Evolutionary conservation across 2,113 vertebrate species (phyloP).

Genomic region (Mastomys natalensis): DNA sequence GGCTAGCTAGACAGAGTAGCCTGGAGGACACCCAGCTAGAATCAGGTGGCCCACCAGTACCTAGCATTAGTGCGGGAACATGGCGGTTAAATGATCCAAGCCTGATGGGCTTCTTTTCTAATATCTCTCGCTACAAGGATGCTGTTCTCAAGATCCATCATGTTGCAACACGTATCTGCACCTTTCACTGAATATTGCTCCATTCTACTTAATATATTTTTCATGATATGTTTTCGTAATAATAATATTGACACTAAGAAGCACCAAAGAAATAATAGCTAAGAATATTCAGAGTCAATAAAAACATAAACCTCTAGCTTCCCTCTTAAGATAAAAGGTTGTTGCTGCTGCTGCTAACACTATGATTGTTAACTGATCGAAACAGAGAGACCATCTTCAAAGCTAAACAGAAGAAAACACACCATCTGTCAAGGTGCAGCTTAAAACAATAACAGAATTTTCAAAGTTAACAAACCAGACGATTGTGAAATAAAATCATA

Average conservation of each 20-base stretch:
- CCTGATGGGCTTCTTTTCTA: no score
- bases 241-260: not conserved
- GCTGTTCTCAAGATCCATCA: not conserved
- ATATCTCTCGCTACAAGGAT: not conserved
- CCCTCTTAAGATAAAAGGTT: conserved; percentile 21
- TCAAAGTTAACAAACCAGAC: conserved; percentile 30
- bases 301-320: not conserved
- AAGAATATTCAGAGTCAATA: conserved; percentile 41
- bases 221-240: not conserved
- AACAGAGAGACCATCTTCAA: not conserved
- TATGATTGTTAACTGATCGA: conserved; percentile 12
- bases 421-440: conserved; percentile 2
- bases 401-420: conserved; percentile 33
- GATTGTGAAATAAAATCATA: not conserved
- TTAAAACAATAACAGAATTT: conserved; percentile 34
- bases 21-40: no score
- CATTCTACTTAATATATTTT: not conserved
- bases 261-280: not conserved
- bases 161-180: not conserved
- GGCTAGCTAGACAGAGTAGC: no score
- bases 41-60: no score
- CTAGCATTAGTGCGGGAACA: no score
- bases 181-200: conserved; percentile 7
- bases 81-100: no score
- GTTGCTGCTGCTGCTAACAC: not conserved